Evolutionary conservation across 35 echinoderm and acorn worm genomes (phyloP), one percentile per base, ranked within the genome.

Genomic region (Holothuria glaberrima): DNA sequence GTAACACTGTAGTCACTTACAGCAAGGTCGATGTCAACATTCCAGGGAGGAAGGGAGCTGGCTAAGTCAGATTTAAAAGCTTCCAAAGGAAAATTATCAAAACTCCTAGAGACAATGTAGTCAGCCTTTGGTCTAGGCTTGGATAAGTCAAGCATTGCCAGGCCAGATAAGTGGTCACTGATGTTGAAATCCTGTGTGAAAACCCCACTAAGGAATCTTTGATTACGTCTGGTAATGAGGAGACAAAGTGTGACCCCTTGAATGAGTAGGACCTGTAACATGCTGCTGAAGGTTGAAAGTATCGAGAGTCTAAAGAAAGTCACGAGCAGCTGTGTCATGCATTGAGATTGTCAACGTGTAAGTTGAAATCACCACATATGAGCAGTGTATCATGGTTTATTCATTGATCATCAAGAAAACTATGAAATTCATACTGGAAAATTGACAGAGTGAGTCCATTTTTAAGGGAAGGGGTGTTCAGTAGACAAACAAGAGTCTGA

Each of bases 181-280:
- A 82, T 56, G 29, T 82, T 82, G 48, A 82, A 58, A 59, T 82
- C 56, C 16, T 59, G 78, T 82, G 78, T 82, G 58, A 46, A 82
- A 56, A 59, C 78, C 78, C 26, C 46, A 22, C 57, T 19, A 25
- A 58, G 46, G 56, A 57, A 31, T 31, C 78, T 82, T 52, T 82
- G 46, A 82, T 82, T 32, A 82, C 78, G 78, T 59, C 48, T 82
- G 30, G 78, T 82, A 82, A 82, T 82, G 30, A 82, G 22, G 78
- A 82, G 78, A 59, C 78, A 82, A 14, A 46, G 78, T 82, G 30
- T 58, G 78, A 57, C 78, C 46, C 45, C 56, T 52, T 57, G 78
- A 59, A 82, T 82, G 78, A 46, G 78, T 82, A 46, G 56, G 21
- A 82, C 45, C 78, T 26, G 30, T 26, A 58, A 9, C 78, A 82